phyloP scores from a whole-genome alignment of 2,888 invertebrate genomes.

The Dicyrtomina minuta region DNA sequence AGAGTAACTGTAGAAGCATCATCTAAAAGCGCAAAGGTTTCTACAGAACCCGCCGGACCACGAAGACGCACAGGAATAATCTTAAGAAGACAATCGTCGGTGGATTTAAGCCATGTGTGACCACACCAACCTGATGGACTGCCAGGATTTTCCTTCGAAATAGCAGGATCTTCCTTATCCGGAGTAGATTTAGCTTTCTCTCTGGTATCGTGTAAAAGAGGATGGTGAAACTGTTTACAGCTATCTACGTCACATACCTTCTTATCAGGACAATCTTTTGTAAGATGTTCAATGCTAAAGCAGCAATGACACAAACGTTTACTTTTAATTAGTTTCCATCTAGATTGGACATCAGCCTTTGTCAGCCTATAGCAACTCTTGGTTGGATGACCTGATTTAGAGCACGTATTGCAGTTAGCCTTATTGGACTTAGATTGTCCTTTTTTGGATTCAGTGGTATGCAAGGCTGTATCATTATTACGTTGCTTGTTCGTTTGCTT shows the following conservation, averaged over 20 bases:
- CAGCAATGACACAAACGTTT: conserved; percentile 11
- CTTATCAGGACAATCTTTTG: background rate
- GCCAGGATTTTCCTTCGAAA: no score
- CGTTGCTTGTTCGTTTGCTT: no score
- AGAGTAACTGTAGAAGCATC: conserved; percentile 22
- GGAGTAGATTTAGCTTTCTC: no score
- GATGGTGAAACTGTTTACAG: conserved; percentile 14
- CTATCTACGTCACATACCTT: conserved; percentile 10
- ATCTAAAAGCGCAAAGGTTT: conserved; percentile 31
- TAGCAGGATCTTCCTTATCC: no score
- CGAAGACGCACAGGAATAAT: conserved; percentile 18
- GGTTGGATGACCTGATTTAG: conserved; percentile 3
- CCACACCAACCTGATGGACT: no score
- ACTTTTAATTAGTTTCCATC: background rate
- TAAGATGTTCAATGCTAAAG: conserved; percentile 1
- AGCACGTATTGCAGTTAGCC: no score
- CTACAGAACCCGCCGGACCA: conserved; percentile 4
- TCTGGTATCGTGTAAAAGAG: conserved; percentile 4
- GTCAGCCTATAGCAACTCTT: conserved; percentile 7
- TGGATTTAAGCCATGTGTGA: no score
- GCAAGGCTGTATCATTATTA: no score
- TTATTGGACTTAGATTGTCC: no score
- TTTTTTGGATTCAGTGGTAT: no score
- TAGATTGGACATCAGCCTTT: background rate
- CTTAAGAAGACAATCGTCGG: conserved; percentile 3